Conservation (phyloP, 2,888 invertebrate genomes). For the Hypena proboscidalis region DNA sequence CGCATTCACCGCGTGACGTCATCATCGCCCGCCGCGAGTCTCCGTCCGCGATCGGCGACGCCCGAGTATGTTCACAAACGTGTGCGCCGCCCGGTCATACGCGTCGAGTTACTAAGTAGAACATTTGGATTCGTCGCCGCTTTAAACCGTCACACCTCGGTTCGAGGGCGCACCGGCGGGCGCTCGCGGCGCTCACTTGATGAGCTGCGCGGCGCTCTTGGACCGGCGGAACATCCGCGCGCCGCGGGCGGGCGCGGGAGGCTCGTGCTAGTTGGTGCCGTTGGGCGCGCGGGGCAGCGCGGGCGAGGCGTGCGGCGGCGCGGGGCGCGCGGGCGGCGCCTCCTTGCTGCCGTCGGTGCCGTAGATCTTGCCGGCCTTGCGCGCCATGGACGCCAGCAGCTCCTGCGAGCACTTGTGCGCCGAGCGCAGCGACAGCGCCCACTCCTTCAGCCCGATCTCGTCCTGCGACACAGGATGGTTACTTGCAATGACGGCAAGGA, state of each 20-base stretch:
- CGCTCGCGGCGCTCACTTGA: conserved; percentile 66
- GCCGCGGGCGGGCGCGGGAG: conserved; percentile 75
- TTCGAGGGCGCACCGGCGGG: neutral
- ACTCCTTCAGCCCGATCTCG: conserved; percentile 99
- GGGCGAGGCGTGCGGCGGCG: conserved; percentile 32
- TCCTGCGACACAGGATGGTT: conserved; percentile 85
- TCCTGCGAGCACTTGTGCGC: conserved; percentile 98
- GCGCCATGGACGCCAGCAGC: conserved; percentile 98
- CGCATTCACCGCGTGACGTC: too few relatives aligned
- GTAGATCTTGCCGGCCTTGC: conserved; percentile 99
- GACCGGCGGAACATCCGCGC: conserved; percentile 85
- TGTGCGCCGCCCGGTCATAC: too few relatives aligned
- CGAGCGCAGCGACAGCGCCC: conserved; percentile 97
- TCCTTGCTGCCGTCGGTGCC: conserved; percentile 89
- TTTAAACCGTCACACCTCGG: too few relatives aligned
- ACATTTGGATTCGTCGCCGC: too few relatives aligned
- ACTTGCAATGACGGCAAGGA: too few relatives aligned
- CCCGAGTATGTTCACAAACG: too few relatives aligned
- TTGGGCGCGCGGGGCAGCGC: conserved; percentile 64
- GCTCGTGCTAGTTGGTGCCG: conserved; percentile 83
- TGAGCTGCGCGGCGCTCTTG: conserved; percentile 83
- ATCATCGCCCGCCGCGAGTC: too few relatives aligned
- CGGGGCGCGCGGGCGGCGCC: conserved; percentile 41
- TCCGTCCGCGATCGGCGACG: too few relatives aligned
- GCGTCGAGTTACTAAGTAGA: too few relatives aligned